Evolutionary conservation across 2,888 invertebrate genomes (phyloP), one percentile per base, ranked within the genome.

Genomic region (Palloptera scutellata): DNA sequence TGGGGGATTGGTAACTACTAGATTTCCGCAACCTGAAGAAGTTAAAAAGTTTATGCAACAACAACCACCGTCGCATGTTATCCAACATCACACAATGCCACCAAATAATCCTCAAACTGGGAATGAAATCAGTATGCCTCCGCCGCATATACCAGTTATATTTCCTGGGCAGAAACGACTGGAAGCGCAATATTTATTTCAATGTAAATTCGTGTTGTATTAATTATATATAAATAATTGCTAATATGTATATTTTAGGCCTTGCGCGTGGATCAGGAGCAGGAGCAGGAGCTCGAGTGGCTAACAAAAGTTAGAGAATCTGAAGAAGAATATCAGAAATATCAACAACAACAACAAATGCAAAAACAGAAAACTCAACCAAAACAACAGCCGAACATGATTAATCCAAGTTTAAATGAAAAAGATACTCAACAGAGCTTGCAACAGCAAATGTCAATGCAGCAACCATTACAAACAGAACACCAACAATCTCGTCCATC

Each of bases 101-200:
- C 30, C 30, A 30, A 30, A 30, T 30, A 30, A 30, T 30, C 30
- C 30, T 30, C 30, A 30, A 6, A 30, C 30, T 30, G 30, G 30
- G 30, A 30, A 30, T 30, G 30, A 30, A 30, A 30, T 30, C 3
- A 30, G 30, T 30, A 30, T 30, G 30, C 30, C 30, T 30, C 64
- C 64, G n/a, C 61, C 67, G 11, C 58, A 60, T 42, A 63, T 66
- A 65, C 59, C 59, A 58, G 51, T 57, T 59, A 63, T 52, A 65
- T 70, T 63, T 64, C 58, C 63, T 41, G 74, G 54, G 40, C 70
- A 62, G 72, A 75, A 75, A 53, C 69, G 74, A 20, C 60, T 70
- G 0, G 93, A 93, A 80, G 91, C 92, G 13, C 91, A 92, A 82
- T 91, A 92, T 59, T 90, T 94, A 68, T 87, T 93, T 74, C 91